Percentiles rank a stretch among this genome's conserved stretches.
Evolutionary conservation across 2,888 invertebrate genomes (phyloP).

Genomic region (Phragmatobia fuliginosa): DNA sequence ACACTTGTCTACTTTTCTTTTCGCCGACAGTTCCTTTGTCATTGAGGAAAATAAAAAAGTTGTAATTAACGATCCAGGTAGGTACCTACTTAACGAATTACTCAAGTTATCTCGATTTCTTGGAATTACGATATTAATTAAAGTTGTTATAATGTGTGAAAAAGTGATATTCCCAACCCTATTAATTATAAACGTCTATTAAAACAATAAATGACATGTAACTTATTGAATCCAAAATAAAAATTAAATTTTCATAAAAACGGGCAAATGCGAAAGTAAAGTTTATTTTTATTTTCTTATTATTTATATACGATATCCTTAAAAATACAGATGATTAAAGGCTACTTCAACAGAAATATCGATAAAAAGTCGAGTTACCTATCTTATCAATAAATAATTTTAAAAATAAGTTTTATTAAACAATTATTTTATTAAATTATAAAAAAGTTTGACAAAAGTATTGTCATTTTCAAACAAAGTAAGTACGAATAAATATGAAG

Average conservation of each 20-base stretch:
- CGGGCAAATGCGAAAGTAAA: not conserved
- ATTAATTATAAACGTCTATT: not conserved
- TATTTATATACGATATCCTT: no score
- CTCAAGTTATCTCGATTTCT: conserved; percentile 65
- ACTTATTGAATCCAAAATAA: not conserved
- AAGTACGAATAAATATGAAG: conserved; percentile 20
- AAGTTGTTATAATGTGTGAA: conserved; percentile 10
- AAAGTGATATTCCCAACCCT: not conserved
- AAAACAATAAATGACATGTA: not conserved
- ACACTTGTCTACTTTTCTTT: conserved; percentile 87
- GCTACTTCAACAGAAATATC: not conserved
- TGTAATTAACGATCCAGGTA: conserved; percentile 87
- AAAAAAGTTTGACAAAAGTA: not conserved
- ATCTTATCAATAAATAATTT: no score
- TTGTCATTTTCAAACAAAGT: conserved; percentile 14
- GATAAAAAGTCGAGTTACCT: no score
- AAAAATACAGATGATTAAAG: not conserved
- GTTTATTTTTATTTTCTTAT: no score
- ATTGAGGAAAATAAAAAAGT: conserved; percentile 87
- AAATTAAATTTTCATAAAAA: not conserved
- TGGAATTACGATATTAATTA: conserved; percentile 23
- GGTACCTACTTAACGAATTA: conserved; percentile 81
- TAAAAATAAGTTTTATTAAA: not conserved
- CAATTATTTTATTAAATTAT: no score
- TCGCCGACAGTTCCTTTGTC: conserved; percentile 87